Conservation (phyloP, 2,113 vertebrate species). For the Apeltes quadracus region DNA sequence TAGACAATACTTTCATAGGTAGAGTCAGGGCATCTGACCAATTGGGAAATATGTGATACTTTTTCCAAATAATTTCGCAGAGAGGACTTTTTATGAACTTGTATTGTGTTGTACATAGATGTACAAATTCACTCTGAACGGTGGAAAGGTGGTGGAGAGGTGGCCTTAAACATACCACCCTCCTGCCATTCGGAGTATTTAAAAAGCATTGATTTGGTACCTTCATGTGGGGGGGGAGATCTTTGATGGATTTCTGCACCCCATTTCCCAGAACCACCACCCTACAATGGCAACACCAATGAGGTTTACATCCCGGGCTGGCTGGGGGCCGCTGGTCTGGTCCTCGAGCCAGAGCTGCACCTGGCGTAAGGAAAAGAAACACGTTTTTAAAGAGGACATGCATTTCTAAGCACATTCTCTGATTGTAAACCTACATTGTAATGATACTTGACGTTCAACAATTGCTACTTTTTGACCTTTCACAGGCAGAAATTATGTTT, state of each 20-base stretch:
- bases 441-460: background rate
- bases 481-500: slow-evolving; percentile 21
- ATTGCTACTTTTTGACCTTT: slow-evolving; percentile 9
- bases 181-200: background rate
- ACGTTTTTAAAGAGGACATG: background rate
- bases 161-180: background rate
- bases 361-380: slow-evolving; percentile 58
- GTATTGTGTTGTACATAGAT: background rate
- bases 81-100: background rate
- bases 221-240: slow-evolving; percentile 82
- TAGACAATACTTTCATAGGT: slow-evolving; percentile 34
- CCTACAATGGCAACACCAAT: slow-evolving; percentile 96
- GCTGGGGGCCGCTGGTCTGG: slow-evolving; percentile 73
- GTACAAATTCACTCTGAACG: background rate
- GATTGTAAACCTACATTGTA: background rate
- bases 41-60: slow-evolving; percentile 16
- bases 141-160: background rate
- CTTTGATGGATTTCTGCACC: slow-evolving; percentile 88
- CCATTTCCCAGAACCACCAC: slow-evolving; percentile 94
- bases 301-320: slow-evolving; percentile 82
- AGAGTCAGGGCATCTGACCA: slow-evolving; percentile 4
- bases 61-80: background rate
- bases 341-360: slow-evolving; percentile 79
- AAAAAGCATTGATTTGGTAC: slow-evolving; percentile 48
- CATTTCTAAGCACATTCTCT: slow-evolving; percentile 7